Conservation (phyloP, 1,140 invertebrate species). For the Plectus sambesii region DNA sequence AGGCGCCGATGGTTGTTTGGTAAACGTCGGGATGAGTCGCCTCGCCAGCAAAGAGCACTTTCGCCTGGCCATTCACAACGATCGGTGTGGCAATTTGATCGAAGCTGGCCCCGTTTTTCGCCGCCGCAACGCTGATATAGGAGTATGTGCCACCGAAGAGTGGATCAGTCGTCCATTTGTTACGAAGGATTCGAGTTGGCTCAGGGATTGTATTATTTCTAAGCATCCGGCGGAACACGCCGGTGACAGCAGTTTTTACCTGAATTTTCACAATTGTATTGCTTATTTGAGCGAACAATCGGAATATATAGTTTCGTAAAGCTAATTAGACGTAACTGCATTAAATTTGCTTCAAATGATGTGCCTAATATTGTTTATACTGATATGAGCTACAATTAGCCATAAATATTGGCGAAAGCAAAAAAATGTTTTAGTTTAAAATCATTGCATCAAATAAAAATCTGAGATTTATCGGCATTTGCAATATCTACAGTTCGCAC, state of each 20-base stretch:
- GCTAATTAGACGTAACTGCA: not conserved
- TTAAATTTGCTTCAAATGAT: too few relatives aligned
- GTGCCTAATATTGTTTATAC: too few relatives aligned
- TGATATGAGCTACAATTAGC: too few relatives aligned
- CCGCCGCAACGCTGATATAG: slow-evolving; percentile 11
- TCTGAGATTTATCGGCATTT: too few relatives aligned
- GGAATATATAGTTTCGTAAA: slow-evolving; percentile 14
- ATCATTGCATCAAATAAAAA: slow-evolving; percentile 5
- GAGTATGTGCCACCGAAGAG: slow-evolving; percentile 18
- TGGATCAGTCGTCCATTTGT: slow-evolving; percentile 14
- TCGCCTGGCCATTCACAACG: slow-evolving; percentile 53
- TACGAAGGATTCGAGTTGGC: slow-evolving; percentile 2
- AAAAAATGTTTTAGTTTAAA: too few relatives aligned
- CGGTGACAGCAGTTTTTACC: slow-evolving; percentile 8
- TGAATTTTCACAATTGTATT: slow-evolving; percentile 14
- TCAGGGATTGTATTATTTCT: not conserved
- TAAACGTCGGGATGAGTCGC: slow-evolving; percentile 85
- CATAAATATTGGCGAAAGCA: too few relatives aligned
- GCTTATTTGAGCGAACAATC: slow-evolving; percentile 5
- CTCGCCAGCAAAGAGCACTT: slow-evolving; percentile 78
- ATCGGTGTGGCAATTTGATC: slow-evolving; percentile 12
- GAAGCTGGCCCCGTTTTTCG: slow-evolving; percentile 6
- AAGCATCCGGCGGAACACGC: not conserved
- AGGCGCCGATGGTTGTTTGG: slow-evolving; percentile 84
- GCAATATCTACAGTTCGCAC: slow-evolving; percentile 2